phyloP scores from a whole-genome alignment of 2,113 vertebrate species.

The Puntigrus tetrazona region DNA sequence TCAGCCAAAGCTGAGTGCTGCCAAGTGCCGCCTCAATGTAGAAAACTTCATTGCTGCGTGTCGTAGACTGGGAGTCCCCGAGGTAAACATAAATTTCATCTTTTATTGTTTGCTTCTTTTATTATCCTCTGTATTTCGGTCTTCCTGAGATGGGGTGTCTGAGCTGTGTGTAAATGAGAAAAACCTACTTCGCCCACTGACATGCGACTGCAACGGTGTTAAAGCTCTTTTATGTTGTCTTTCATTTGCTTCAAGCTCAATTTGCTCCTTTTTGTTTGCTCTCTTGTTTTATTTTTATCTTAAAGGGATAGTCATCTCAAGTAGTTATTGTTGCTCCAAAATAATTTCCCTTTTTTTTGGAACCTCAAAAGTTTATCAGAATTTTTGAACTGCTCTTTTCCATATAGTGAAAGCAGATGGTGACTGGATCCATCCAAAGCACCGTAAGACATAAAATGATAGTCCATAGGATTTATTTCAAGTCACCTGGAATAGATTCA shows the following conservation, averaged over 20 bases:
- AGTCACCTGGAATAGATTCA: too few relatives aligned
- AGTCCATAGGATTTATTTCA: neutral
- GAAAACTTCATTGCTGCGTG: slow-evolving; percentile 88
- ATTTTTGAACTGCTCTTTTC: neutral
- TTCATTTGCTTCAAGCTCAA: slow-evolving; percentile 12
- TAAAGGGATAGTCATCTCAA: slow-evolving; percentile 14
- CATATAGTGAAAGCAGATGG: neutral
- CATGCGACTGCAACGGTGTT: neutral
- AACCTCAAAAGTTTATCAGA: neutral
- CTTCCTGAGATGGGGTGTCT: slow-evolving; percentile 26
- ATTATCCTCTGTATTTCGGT: neutral
- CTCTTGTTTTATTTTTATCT: neutral
- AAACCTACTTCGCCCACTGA: neutral
- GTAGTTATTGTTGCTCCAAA: neutral
- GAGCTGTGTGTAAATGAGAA: slow-evolving; percentile 2
- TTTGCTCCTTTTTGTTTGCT: neutral
- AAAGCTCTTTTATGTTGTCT: slow-evolving; percentile 14
- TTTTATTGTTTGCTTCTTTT: neutral
- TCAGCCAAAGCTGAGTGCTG: slow-evolving; percentile 85
- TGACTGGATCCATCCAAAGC: neutral
- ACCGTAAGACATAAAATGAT: neutral
- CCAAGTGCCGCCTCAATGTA: slow-evolving; percentile 85
- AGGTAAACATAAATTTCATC: slow-evolving; percentile 72
- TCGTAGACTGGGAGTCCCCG: slow-evolving; percentile 83
- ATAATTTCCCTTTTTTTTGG: neutral